Conservation (phyloP, 2,888 invertebrate species). For the Mimachlamys varia region DNA sequence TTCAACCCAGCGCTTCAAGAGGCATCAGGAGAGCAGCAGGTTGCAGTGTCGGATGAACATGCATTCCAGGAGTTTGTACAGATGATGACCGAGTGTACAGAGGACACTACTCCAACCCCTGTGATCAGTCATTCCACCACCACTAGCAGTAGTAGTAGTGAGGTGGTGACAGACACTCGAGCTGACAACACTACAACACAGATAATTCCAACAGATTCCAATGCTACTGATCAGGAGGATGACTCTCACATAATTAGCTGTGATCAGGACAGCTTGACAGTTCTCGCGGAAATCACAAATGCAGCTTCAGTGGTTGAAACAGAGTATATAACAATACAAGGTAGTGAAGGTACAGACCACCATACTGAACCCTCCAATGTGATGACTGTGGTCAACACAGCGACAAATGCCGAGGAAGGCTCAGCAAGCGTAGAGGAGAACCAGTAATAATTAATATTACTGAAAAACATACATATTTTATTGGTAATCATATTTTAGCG, state of each 20-base stretch:
- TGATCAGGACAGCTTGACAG: not conserved
- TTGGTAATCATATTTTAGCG: no score
- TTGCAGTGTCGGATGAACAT: not conserved
- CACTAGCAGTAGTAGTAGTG: not conserved
- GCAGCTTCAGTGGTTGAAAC: conserved; percentile 5
- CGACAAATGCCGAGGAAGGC: not conserved
- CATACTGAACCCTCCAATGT: not conserved
- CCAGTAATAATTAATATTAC: no score
- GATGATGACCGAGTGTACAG: conserved; percentile 14
- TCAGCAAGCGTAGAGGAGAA: not conserved
- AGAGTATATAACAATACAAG: conserved; percentile 7
- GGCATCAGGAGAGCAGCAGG: not conserved
- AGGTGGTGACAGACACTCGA: not conserved
- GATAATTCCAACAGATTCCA: not conserved
- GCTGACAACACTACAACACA: not conserved
- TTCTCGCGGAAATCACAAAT: conserved; percentile 6
- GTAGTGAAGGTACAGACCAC: not conserved
- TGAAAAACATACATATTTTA: no score
- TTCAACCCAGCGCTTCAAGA: not conserved
- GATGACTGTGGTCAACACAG: not conserved
- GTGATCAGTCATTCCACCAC: not conserved
- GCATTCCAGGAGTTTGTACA: conserved; percentile 25
- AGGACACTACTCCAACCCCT: not conserved
- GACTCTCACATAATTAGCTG: not conserved
- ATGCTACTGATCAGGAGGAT: not conserved